Percentiles rank a stretch among this genome's conserved stretches.
These are phyloP conservation scores for Lomographa bimaculata DNA, from an alignment of 2,888 invertebrate genomes.

Conservation along the genomic window DNA sequence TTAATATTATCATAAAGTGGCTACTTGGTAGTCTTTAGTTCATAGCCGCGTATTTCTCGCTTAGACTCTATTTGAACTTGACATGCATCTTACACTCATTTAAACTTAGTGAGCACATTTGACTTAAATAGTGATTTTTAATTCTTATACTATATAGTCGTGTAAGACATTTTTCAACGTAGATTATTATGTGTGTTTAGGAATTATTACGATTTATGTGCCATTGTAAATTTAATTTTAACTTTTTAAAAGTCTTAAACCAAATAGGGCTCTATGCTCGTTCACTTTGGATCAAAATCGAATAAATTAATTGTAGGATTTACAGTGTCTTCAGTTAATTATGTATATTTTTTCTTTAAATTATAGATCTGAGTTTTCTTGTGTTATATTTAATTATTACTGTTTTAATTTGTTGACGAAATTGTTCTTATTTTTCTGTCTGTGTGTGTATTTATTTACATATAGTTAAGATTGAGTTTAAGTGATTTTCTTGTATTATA, in stretches of 20 bases:
- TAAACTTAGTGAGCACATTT: slow-evolving; percentile 4
- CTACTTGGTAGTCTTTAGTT: slow-evolving; percentile 36
- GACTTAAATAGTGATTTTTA: slow-evolving; percentile 1
- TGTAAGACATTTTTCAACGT: slow-evolving; percentile 6
- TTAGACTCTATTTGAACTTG: slow-evolving; percentile 7
- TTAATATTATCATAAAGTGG: slow-evolving; percentile 37
- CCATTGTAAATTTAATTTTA: slow-evolving; percentile 10
- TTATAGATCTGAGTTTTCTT: not conserved
- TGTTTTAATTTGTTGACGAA: no score
- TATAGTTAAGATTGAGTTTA: slow-evolving; percentile 13
- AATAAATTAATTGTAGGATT: no score
- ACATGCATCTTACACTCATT: slow-evolving; percentile 5
- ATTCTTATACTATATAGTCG: slow-evolving; percentile 2
- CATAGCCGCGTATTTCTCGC: slow-evolving; percentile 15
- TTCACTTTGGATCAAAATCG: slow-evolving; percentile 1
- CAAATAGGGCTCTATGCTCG: not conserved
- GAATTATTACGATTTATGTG: slow-evolving; percentile 13
- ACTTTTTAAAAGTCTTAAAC: slow-evolving; percentile 6
- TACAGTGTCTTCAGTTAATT: no score
- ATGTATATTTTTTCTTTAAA: no score
- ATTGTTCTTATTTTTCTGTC: not conserved
- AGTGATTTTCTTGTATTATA: slow-evolving; percentile 4
- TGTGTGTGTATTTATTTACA: slow-evolving; percentile 4
- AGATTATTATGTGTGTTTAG: slow-evolving; percentile 6
- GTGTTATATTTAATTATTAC: no score